Evolutionary conservation across 2,888 invertebrate species (phyloP), one percentile per base, ranked within the genome.

Genomic region (Spisula subtruncata): DNA sequence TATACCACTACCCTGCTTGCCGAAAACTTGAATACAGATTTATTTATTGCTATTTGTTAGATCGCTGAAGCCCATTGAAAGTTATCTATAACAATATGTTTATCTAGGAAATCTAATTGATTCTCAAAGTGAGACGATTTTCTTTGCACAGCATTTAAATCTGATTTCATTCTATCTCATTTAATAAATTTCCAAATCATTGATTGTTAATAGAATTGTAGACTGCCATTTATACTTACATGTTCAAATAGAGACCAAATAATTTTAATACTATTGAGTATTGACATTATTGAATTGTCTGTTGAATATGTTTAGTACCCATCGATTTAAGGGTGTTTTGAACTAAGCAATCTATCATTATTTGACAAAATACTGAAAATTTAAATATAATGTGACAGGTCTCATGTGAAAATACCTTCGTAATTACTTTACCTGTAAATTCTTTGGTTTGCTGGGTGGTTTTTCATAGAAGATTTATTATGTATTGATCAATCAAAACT

Each of bases 231-330:
- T 66, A 66, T 6, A 66, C 60, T 25, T 25, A 66, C 25, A 66
- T 66, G 25, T 66, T 66, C 60, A 66, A 66, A 66, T 66, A 66
- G 60, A 66, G 25, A 66, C 60, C 60, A 66, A 66, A 66, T n/a
- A 66, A 25, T 66, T 66, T 66, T 66, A 20, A 60, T 8, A n/a
- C 60, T 60, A 60, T n/a, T n/a, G 4, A 41, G 41, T 41, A 8
- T 66, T 66, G 60, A 66, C 25, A 6, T 66, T 25, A 25, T 66
- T 66, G 60, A 66, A 66, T 25, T 66, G 60, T 25, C 51, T 51
- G 51, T 66, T 66, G 25, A 66, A 25, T 8, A 25, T 25, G 25
- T 66, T 66, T 66, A 66, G 25, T 25, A 16, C 14, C 48, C 12
- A 51, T 51, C 4, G 14, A 51, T 16, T 16, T n/a, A n/a, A n/a